phyloP scores from a whole-genome alignment of 1,140 invertebrate genomes.

The Anastrepha ludens region DNA sequence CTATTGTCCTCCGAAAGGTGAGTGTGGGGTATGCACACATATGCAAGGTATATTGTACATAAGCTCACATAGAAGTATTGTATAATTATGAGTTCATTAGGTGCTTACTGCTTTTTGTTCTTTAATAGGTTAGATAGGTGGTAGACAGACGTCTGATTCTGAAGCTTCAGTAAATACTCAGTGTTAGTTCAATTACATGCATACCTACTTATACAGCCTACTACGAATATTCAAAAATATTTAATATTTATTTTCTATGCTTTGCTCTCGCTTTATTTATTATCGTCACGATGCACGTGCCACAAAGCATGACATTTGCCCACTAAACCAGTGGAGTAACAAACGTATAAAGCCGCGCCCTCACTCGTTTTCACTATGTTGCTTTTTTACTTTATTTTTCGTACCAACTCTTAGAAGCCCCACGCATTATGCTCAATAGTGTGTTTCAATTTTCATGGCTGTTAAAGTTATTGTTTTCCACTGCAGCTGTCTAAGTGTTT shows the following conservation, averaged over 20 bases:
- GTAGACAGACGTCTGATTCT: too few species aligned
- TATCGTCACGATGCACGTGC: not conserved
- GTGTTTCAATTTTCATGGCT: not conserved
- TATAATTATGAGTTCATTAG: too few species aligned
- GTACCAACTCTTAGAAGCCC: not conserved
- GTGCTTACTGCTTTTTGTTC: too few species aligned
- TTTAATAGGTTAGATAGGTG: too few species aligned
- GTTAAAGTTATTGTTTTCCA: not conserved
- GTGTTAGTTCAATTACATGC: too few species aligned
- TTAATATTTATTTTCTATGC: too few species aligned
- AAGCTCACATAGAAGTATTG: too few species aligned
- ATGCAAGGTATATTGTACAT: not conserved
- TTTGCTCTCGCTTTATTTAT: not conserved
- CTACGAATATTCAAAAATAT: too few species aligned
- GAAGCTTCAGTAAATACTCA: too few species aligned
- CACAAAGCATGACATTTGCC: constrained; percentile 15
- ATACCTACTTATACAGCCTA: too few species aligned
- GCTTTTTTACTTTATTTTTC: not conserved
- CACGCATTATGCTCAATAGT: not conserved
- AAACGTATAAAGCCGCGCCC: not conserved
- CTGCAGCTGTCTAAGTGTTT: not conserved
- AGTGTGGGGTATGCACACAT: not conserved
- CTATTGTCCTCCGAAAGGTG: not conserved
- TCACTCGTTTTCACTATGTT: not conserved
- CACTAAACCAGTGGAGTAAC: not conserved